Evolutionary conservation across 2,797 vertebrate genomes (phyloP), one percentile per base, ranked within the genome.

Genomic region (Gymnocypris eckloni): DNA sequence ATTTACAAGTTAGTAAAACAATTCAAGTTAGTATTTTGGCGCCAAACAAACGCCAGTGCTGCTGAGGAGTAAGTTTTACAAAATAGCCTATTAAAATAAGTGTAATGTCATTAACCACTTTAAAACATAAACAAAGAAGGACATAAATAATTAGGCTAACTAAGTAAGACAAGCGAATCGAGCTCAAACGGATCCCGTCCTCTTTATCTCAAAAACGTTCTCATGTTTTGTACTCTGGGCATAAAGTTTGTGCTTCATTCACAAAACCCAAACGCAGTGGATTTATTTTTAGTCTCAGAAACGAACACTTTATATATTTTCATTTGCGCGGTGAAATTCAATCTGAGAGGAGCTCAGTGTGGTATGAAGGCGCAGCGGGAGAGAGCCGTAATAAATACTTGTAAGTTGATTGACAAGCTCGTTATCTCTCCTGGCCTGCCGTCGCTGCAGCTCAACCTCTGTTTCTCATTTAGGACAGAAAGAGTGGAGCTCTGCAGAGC

Each of bases 391-490:
- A 25, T 86, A 77, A 50, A 82, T 78, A 56, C 41, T 52, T 79
- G 52, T 6, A 11, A 37, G 78, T 56, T 85, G 84, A 86, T 79
- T 75, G 81, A 83, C 87, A 61, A 76, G 25, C 69, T 76, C 70
- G 52, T 61, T 80, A 80, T 89, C 61, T 83, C 61, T 67, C 71
- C 52, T 33, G 28, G 2, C 69, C 79, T 43, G 39, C 61, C 45
- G 72, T 50, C 75, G 16, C 78, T 48, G 15, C 50, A 66, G 80
- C 25, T 73, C 71, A 37, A 25, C 85, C 84, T 18, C 66, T 88
- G 86, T 75, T 88, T 66, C 86, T 87, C 81, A 82, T 88, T 85
- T 87, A 48, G 56, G 13, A 22, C 39, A 15, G 77, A 81, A 78
- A 71, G 84, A 33, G 81, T 67, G 78, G 41, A 69, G 67, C 56